A percentile compares a stretch with the other conserved stretches of the same genome.
Evolutionary conservation across 2,797 vertebrate species (phyloP).

Genomic region (Sardinella longiceps): DNA sequence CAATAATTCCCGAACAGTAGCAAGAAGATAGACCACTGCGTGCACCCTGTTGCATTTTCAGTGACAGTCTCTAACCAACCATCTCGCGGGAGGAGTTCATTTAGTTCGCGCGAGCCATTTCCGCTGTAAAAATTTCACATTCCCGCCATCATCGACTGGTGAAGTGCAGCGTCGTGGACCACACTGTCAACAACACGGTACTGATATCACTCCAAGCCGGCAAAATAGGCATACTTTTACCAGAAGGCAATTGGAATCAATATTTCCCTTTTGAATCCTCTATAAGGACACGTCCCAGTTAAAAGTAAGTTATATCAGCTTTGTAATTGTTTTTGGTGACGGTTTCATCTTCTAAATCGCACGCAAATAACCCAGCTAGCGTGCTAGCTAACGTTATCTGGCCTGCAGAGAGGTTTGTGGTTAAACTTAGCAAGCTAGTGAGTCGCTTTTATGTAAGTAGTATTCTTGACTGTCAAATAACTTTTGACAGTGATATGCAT

Average conservation of each 20-base stretch:
- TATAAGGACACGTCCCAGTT: conserved; percentile 26
- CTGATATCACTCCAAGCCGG: conserved; percentile 68
- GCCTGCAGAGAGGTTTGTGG: not conserved
- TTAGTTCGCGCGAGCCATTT: conserved; percentile 63
- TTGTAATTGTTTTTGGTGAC: conserved; percentile 6
- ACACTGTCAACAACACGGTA: conserved; percentile 70
- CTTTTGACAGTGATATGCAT: not conserved
- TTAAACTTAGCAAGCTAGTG: not conserved
- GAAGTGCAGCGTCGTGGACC: conserved; percentile 63
- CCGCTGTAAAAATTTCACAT: conserved; percentile 75
- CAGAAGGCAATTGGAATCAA: conserved; percentile 37
- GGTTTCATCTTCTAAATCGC: conserved; percentile 61
- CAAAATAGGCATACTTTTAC: conserved; percentile 59
- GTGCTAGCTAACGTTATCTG: conserved; percentile 35
- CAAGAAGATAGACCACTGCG: too few species aligned
- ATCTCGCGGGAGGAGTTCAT: conserved; percentile 62
- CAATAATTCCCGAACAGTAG: too few species aligned
- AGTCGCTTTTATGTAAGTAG: conserved; percentile 10
- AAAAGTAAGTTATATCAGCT: conserved; percentile 54
- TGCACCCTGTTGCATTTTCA: too few species aligned
- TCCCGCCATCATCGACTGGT: conserved; percentile 80
- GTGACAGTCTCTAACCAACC: too few species aligned
- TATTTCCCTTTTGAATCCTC: conserved; percentile 37
- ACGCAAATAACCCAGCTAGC: conserved; percentile 66
- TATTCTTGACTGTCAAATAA: not conserved